phyloP scores from a whole-genome alignment of 1,140 invertebrate genomes.

The Meloidogyne floridensis region DNA sequence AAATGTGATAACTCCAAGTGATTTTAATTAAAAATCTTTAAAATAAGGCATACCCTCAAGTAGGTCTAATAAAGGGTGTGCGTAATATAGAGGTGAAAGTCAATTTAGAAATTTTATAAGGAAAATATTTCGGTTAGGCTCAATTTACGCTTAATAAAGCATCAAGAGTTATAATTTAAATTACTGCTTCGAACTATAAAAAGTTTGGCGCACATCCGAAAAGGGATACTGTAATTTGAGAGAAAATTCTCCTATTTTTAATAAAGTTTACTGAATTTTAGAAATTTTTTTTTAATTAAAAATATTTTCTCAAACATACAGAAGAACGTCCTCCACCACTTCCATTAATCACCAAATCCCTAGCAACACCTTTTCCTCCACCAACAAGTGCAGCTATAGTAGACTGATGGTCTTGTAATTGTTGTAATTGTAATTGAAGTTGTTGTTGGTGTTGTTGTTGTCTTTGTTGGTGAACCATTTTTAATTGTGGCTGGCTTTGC shows the following conservation, averaged over 20 bases:
- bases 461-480: constrained; percentile 40
- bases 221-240: no score
- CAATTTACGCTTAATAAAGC: no score
- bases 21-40: no score
- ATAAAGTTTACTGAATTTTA: no score
- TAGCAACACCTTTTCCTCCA: constrained; percentile 50
- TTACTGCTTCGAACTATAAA: no score
- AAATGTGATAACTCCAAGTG: no score
- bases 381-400: constrained; percentile 52
- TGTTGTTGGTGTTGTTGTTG: constrained; percentile 40
- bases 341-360: constrained; percentile 47
- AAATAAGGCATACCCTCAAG: no score
- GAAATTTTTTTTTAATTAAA: not conserved
- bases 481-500: constrained; percentile 50
- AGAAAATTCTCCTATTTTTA: no score
- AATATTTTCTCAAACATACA: constrained; percentile 5
- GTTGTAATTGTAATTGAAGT: constrained; percentile 35
- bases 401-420: constrained; percentile 47
- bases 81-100: not conserved
- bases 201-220: no score
- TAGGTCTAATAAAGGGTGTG: not conserved
- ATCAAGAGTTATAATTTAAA: no score
- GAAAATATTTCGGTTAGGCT: no score
- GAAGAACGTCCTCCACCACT: constrained; percentile 39
- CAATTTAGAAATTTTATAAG: no score